These are phyloP conservation scores for Taenioides sp. DNA, from an alignment of 2,797 vertebrate species.

Conservation along the genomic window DNA sequence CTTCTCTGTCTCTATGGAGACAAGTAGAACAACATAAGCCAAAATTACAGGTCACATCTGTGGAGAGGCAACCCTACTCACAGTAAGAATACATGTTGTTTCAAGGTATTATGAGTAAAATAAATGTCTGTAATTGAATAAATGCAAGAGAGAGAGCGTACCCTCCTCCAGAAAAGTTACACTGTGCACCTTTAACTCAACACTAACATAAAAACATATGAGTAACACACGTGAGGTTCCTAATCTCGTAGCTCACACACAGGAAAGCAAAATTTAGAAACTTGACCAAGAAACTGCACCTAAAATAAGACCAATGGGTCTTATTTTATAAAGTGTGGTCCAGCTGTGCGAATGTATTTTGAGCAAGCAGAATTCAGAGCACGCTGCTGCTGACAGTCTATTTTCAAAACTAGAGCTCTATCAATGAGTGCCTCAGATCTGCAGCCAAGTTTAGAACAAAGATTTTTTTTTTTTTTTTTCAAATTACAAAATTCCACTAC, in stretches of 20 bases:
- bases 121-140: no score
- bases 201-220: no score
- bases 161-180: no score
- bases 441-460: neutral
- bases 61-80: no score
- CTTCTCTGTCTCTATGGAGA: no score
- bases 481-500: neutral
- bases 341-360: slow-evolving; percentile 3
- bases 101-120: no score
- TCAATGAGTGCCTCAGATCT: slow-evolving; percentile 5
- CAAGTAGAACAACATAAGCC: no score
- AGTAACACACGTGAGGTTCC: slow-evolving; percentile 3
- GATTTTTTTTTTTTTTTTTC: neutral
- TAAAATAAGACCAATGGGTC: slow-evolving; percentile 3
- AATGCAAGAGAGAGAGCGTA: no score
- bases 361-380: slow-evolving; percentile 2
- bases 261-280: slow-evolving; percentile 21
- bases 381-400: neutral
- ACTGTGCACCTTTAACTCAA: no score
- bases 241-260: slow-evolving; percentile 16
- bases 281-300: slow-evolving; percentile 19
- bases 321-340: neutral
- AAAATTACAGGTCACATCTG: no score
- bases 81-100: no score
- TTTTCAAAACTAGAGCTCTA: slow-evolving; percentile 1